Percentiles rank a stretch among this genome's conserved stretches.
phyloP scores from a whole-genome alignment of 1,140 invertebrate genomes.

The Lerema accius region DNA sequence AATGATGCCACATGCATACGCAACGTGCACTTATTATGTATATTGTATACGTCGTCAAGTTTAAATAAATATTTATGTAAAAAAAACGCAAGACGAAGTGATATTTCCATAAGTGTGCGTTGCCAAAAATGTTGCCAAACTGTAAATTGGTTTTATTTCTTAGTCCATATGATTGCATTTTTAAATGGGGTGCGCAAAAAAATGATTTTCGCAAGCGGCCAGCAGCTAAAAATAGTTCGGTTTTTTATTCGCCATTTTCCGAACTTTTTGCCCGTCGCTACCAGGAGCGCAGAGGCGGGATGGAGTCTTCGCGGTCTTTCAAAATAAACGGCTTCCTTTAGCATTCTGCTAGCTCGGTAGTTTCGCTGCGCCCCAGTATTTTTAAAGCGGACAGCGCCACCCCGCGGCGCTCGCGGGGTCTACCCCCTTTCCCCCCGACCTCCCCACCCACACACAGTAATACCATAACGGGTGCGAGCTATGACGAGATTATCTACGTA shows the following conservation, averaged over 20 bases:
- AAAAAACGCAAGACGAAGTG: background rate
- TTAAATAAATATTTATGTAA: slow-evolving; percentile 2
- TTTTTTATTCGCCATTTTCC: slow-evolving; percentile 63
- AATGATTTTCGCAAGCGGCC: slow-evolving; percentile 54
- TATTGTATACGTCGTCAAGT: no score
- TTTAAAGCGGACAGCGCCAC: slow-evolving; percentile 79
- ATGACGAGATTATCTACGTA: slow-evolving; percentile 82
- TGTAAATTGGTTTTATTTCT: slow-evolving; percentile 21
- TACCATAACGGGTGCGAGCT: slow-evolving; percentile 81
- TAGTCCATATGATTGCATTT: slow-evolving; percentile 42
- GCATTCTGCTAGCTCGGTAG: slow-evolving; percentile 70
- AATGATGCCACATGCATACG: slow-evolving; percentile 8
- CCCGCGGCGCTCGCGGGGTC: slow-evolving; percentile 63
- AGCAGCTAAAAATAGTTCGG: slow-evolving; percentile 52
- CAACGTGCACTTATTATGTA: slow-evolving; percentile 11
- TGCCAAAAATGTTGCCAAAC: slow-evolving; percentile 16
- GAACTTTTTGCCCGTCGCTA: slow-evolving; percentile 64
- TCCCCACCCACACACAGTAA: slow-evolving; percentile 74
- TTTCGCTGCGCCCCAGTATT: slow-evolving; percentile 74
- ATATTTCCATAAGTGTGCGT: background rate
- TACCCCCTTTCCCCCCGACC: slow-evolving; percentile 44
- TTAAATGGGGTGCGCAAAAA: slow-evolving; percentile 46
- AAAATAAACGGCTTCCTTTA: slow-evolving; percentile 79
- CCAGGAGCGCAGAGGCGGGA: slow-evolving; percentile 58
- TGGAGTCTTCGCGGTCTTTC: slow-evolving; percentile 71